Evolutionary conservation across 2,797 vertebrate genomes (phyloP).

Genomic region (Columba guinea): DNA sequence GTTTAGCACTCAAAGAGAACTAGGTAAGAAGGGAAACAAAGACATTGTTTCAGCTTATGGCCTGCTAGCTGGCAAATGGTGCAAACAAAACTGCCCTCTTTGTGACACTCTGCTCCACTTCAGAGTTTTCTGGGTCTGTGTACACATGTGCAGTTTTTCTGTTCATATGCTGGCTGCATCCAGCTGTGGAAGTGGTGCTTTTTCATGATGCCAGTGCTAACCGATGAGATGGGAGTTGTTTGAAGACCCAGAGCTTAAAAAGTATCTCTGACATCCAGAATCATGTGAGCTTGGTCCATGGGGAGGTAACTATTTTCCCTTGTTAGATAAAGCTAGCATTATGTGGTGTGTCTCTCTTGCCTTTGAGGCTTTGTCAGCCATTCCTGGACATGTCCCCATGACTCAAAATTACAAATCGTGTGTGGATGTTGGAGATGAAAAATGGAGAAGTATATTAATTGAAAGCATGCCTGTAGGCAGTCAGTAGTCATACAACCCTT

Average conservation of each 20-base stretch:
- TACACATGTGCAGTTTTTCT: background rate
- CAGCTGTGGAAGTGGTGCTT: background rate
- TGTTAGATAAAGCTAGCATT: background rate
- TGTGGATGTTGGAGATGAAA: background rate
- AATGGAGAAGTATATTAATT: background rate
- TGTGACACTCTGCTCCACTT: background rate
- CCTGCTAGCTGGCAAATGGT: background rate
- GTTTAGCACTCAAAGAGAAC: background rate
- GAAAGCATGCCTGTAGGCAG: background rate
- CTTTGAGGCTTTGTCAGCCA: background rate
- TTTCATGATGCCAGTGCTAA: background rate
- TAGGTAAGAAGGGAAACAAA: background rate
- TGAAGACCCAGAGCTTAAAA: background rate
- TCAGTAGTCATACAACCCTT: background rate
- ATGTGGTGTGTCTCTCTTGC: background rate
- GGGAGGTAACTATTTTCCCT: background rate
- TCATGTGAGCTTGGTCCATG: background rate
- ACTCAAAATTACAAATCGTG: background rate
- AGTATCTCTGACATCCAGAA: background rate
- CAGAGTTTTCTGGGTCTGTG: background rate
- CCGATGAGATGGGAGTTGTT: background rate
- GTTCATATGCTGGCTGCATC: background rate
- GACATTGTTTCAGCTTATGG: background rate
- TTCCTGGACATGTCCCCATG: background rate
- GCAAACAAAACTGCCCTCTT: background rate